Conservation (phyloP, 1,140 invertebrate genomes). For the Tyrophagus putrescentiae region DNA sequence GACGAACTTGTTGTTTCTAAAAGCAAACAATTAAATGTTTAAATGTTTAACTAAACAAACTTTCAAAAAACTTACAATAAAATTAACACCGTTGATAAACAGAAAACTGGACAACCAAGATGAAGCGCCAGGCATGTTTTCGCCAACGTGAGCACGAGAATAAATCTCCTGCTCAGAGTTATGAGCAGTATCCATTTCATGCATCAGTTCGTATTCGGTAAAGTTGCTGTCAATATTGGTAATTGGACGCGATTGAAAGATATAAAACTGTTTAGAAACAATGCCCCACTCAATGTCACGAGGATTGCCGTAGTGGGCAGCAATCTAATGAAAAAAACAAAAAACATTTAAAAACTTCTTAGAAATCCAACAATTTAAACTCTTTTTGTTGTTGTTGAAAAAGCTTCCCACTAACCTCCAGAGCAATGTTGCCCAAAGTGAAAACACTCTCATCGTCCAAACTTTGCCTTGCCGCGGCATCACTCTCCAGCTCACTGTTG, state of each 20-base stretch:
- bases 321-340: not conserved
- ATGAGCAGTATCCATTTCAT: slow-evolving; percentile 22
- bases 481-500: not conserved
- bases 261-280: not conserved
- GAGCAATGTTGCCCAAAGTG: slow-evolving; percentile 3
- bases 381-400: not conserved
- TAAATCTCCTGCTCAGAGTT: slow-evolving; percentile 20
- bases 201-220: slow-evolving; percentile 24
- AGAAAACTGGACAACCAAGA: not conserved
- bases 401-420: not conserved
- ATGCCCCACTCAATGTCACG: slow-evolving; percentile 28
- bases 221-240: slow-evolving; percentile 17
- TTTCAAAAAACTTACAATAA: too few species aligned
- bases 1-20: too few species aligned
- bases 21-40: too few species aligned
- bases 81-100: not conserved
- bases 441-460: not conserved
- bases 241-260: slow-evolving; percentile 25
- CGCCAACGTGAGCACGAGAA: slow-evolving; percentile 25
- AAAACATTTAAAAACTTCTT: too few species aligned
- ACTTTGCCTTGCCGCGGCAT: not conserved
- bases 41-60: too few species aligned
- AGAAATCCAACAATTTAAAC: too few species aligned
- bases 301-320: not conserved
- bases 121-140: slow-evolving; percentile 10